Conservation (phyloP, 2,888 invertebrate species). For the Leuctra nigra region DNA sequence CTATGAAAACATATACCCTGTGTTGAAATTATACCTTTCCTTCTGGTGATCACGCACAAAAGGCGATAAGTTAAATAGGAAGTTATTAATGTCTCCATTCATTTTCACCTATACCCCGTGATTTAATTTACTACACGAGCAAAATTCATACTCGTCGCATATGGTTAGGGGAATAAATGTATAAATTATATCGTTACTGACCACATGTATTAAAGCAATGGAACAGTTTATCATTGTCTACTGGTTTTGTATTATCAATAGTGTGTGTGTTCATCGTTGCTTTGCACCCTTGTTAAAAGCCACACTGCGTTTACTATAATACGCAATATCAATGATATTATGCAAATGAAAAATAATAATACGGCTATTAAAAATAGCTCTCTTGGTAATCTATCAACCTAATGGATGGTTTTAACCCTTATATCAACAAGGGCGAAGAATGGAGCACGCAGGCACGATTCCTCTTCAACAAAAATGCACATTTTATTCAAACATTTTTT, state of each 20-base stretch:
- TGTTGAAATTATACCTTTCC: slow-evolving; percentile 9
- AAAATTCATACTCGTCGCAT: background rate
- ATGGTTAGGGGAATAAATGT: slow-evolving; percentile 13
- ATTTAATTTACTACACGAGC: slow-evolving; percentile 25
- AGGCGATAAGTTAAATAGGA: slow-evolving; percentile 27
- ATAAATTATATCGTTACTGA: slow-evolving; percentile 12
- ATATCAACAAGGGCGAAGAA: too few species aligned
- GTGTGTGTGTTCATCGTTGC: too few species aligned
- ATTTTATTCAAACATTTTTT: too few species aligned
- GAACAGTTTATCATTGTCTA: slow-evolving; percentile 6
- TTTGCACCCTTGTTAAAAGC: too few species aligned
- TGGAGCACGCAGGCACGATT: too few species aligned
- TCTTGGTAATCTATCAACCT: background rate
- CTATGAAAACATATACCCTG: background rate
- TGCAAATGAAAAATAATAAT: background rate
- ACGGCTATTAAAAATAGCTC: background rate
- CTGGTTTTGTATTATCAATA: too few species aligned
- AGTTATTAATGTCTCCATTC: slow-evolving; percentile 29
- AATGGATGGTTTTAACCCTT: too few species aligned
- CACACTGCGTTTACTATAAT: too few species aligned
- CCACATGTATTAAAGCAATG: background rate
- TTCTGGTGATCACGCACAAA: slow-evolving; percentile 24
- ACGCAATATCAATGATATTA: background rate
- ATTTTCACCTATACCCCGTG: slow-evolving; percentile 28
- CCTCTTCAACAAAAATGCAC: too few species aligned